Conservation (phyloP, 2,113 vertebrate species). For the Hucho hucho region DNA sequence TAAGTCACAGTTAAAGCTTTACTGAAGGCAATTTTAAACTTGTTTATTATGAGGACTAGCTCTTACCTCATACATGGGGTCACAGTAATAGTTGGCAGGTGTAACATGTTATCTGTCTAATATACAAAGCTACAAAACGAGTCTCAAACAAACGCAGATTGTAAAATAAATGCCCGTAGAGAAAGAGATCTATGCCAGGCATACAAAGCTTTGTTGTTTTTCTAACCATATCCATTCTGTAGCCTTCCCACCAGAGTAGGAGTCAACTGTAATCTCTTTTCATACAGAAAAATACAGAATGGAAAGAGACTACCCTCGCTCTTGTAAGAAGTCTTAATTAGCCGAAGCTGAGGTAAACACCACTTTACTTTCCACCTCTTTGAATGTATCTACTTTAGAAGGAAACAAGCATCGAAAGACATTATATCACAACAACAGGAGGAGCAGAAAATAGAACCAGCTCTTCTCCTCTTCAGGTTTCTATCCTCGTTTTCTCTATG, state of each 20-base stretch:
- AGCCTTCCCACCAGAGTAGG: conserved; percentile 61
- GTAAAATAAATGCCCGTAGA: conserved; percentile 51
- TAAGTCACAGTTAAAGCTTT: too few relatives aligned
- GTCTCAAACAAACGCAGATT: conserved; percentile 43
- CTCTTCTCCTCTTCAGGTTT: conserved; percentile 6
- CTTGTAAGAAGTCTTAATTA: conserved; percentile 67
- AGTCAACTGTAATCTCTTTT: conserved; percentile 74
- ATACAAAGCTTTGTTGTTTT: conserved; percentile 61
- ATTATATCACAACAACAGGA: conserved; percentile 30
- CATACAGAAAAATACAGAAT: conserved; percentile 68
- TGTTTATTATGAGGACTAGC: too few relatives aligned
- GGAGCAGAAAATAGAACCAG: neutral
- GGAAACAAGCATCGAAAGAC: conserved; percentile 44
- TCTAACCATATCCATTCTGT: conserved; percentile 48
- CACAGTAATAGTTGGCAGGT: conserved; percentile 45
- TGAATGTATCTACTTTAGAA: conserved; percentile 45
- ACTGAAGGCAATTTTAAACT: too few relatives aligned
- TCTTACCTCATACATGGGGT: neutral
- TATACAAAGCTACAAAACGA: conserved; percentile 48
- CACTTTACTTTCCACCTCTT: conserved; percentile 30
- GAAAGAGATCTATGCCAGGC: conserved; percentile 45
- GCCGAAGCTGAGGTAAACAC: conserved; percentile 52
- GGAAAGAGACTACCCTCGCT: conserved; percentile 64
- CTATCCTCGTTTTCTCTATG: conserved; percentile 18
- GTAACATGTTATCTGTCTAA: conserved; percentile 43